A percentile compares a stretch with the other conserved stretches of the same genome.
phyloP scores from a whole-genome alignment of 2,113 vertebrate species.

The Podarcis raffonei region DNA sequence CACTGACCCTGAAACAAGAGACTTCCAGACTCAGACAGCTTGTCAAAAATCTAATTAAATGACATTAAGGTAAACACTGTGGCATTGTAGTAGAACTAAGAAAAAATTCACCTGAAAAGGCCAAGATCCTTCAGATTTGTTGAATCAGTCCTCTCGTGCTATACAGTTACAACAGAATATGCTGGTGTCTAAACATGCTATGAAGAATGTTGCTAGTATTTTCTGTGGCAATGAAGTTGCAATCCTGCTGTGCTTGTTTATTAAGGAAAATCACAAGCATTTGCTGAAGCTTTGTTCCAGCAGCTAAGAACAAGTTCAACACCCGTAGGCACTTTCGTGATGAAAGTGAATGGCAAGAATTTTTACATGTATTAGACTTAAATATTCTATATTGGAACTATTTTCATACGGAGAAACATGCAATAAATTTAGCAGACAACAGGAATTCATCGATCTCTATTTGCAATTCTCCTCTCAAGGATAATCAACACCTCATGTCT shows the following conservation, averaged over 20 bases:
- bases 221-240: conserved; percentile 54
- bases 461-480: background rate
- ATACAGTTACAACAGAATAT: conserved; percentile 47
- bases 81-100: conserved; percentile 18
- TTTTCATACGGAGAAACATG: conserved; percentile 41
- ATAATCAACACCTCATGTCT: background rate
- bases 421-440: conserved; percentile 46
- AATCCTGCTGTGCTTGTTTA: conserved; percentile 54
- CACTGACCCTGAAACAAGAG: conserved; percentile 40
- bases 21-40: conserved; percentile 41
- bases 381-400: background rate
- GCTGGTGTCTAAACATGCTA: conserved; percentile 55
- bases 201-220: conserved; percentile 49
- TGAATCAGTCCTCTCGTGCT: conserved; percentile 28
- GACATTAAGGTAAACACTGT: conserved; percentile 11
- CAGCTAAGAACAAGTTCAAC: conserved; percentile 46
- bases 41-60: conserved; percentile 33
- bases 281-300: conserved; percentile 52
- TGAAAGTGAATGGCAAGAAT: conserved; percentile 33
- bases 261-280: conserved; percentile 57
- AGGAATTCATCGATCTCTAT: background rate
- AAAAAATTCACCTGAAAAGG: conserved; percentile 22
- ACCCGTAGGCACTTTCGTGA: conserved; percentile 23
- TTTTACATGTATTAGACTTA: background rate
- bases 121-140: conserved; percentile 22